These are phyloP conservation scores for Anolis apletophallus DNA, from an alignment of 2,797 vertebrate species.

Conservation along the genomic window DNA sequence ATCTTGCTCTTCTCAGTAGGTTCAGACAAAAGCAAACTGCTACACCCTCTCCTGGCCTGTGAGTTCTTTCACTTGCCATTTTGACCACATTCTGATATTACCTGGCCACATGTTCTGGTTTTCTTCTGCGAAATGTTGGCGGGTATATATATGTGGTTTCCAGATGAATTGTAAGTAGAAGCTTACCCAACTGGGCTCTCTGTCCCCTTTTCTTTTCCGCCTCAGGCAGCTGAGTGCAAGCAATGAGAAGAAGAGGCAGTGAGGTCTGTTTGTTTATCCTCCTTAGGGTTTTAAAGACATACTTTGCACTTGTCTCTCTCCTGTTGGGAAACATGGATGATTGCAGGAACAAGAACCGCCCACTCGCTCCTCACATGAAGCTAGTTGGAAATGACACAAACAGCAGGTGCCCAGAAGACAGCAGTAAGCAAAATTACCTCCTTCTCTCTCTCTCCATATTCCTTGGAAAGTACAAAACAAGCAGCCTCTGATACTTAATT, in stretches of 20 bases:
- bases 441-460: background rate
- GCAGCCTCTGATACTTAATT: background rate
- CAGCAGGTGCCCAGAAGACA: slow-evolving; percentile 50
- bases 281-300: slow-evolving; percentile 4
- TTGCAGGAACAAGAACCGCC: slow-evolving; percentile 55
- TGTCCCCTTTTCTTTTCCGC: background rate
- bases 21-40: no score
- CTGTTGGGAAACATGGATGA: slow-evolving; percentile 57
- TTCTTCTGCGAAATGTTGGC: no score
- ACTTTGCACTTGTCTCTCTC: slow-evolving; percentile 44
- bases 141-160: background rate
- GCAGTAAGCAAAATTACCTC: slow-evolving; percentile 33
- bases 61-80: no score
- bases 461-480: slow-evolving; percentile 25
- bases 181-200: background rate
- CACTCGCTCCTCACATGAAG: slow-evolving; percentile 41
- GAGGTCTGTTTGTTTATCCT: background rate
- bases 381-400: slow-evolving; percentile 54
- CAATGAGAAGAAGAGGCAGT: slow-evolving; percentile 16
- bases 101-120: no score
- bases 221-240: background rate
- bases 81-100: no score
- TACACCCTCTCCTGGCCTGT: no score
- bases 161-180: background rate
- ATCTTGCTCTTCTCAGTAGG: no score